These are phyloP conservation scores for Cossypha dichroa DNA, from an alignment of 2,797 vertebrate genomes.

Conservation along the genomic window DNA sequence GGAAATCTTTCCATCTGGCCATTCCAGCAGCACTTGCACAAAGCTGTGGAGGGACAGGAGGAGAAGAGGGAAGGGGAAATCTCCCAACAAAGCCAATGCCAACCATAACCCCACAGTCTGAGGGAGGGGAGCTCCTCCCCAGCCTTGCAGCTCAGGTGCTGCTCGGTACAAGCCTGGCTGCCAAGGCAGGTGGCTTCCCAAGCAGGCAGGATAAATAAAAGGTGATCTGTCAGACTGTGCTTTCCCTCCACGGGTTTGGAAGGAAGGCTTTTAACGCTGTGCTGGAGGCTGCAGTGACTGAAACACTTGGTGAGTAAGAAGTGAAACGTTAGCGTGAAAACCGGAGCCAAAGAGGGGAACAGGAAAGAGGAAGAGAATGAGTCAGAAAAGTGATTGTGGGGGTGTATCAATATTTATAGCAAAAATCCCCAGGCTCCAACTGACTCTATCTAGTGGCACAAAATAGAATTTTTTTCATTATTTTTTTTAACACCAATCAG, in stretches of 20 bases:
- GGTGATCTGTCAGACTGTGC: conserved; percentile 3
- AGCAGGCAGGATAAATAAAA: conserved; percentile 21
- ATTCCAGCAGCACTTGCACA: background rate
- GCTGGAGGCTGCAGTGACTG: conserved; percentile 11
- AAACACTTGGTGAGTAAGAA: conserved; percentile 21
- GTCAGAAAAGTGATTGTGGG: conserved; percentile 38
- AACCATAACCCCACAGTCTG: accelerated
- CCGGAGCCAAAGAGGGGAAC: conserved; percentile 21
- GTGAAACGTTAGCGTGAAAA: background rate
- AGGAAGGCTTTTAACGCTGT: background rate
- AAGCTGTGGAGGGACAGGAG: background rate
- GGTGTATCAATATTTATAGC: conserved; percentile 55
- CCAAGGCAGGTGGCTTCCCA: background rate
- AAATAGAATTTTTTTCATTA: background rate
- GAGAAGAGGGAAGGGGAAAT: background rate
- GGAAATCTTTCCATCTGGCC: background rate
- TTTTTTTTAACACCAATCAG: background rate
- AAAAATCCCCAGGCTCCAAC: conserved; percentile 27
- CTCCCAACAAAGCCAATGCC: background rate
- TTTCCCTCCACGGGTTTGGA: background rate
- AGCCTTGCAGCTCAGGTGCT: background rate
- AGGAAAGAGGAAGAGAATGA: background rate
- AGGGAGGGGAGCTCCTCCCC: background rate
- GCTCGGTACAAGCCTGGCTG: background rate
- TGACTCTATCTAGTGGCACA: background rate